Conservation (phyloP, 2,797 vertebrate genomes). For the Onychomys leucogaster region DNA sequence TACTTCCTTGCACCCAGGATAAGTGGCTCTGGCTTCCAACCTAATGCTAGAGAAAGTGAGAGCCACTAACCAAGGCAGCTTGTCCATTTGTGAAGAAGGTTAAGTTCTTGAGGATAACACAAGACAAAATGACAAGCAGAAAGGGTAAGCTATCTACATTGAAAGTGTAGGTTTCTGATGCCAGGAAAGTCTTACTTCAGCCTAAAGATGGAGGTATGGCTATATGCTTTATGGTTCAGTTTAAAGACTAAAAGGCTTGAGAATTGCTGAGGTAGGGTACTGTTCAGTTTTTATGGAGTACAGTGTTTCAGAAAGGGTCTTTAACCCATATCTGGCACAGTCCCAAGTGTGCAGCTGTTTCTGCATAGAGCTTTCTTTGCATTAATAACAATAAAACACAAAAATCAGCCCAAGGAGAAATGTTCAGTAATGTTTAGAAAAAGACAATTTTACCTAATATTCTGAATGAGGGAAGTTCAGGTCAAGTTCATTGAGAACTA, state of each 20-base stretch:
- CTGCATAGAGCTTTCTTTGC: not conserved
- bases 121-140: conserved; percentile 49
- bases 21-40: not conserved
- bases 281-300: not conserved
- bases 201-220: not conserved
- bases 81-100: not conserved
- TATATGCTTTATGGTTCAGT: not conserved
- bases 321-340: not conserved
- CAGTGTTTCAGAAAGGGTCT: conserved; percentile 50
- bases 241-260: conserved; percentile 11
- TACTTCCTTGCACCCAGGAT: not conserved
- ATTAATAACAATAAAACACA: conserved; percentile 24
- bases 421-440: conserved; percentile 30
- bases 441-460: conserved; percentile 54
- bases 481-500: conserved; percentile 62
- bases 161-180: conserved; percentile 23
- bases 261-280: not conserved
- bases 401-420: conserved; percentile 5
- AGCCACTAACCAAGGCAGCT: not conserved
- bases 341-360: not conserved
- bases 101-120: not conserved
- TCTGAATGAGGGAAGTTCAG: conserved; percentile 55
- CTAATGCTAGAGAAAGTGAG: not conserved
- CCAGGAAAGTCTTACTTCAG: not conserved
- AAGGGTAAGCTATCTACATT: not conserved